phyloP scores from a whole-genome alignment of 2,797 vertebrate species.

The Anolis apletophallus region DNA sequence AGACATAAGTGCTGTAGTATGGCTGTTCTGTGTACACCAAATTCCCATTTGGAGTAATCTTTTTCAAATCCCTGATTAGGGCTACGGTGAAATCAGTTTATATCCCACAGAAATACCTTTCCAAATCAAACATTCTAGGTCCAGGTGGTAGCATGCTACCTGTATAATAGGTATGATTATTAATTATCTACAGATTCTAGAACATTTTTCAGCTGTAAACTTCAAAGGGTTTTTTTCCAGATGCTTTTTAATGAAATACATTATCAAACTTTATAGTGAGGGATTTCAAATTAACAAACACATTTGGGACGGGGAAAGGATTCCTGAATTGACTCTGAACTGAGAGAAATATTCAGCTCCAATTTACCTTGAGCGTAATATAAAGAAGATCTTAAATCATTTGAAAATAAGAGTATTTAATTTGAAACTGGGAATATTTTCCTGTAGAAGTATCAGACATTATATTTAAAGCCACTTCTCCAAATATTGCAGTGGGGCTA shows the following conservation, averaged over 20 bases:
- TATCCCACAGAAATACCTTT: too few relatives aligned
- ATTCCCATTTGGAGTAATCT: neutral
- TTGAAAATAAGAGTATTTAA: too few relatives aligned
- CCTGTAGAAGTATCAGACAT: neutral
- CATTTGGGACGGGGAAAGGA: neutral
- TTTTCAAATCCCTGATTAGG: neutral
- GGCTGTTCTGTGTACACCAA: neutral
- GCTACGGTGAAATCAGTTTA: neutral
- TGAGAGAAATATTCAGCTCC: neutral
- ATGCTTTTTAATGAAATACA: neutral
- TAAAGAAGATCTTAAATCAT: neutral
- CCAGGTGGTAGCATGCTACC: too few relatives aligned
- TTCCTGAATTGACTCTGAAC: neutral
- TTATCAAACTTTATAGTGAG: neutral
- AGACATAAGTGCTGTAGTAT: neutral
- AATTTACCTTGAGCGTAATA: neutral
- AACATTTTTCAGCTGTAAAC: neutral
- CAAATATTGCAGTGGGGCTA: neutral
- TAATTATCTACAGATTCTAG: neutral
- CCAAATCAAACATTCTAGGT: too few relatives aligned
- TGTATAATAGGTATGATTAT: too few relatives aligned
- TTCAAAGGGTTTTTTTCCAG: neutral
- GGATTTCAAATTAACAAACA: neutral
- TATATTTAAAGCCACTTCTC: neutral
- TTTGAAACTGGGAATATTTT: neutral